A percentile compares a stretch with the other conserved stretches of the same genome.
Conservation (phyloP, 2,888 invertebrate genomes). For the Cosmia trapezina region DNA sequence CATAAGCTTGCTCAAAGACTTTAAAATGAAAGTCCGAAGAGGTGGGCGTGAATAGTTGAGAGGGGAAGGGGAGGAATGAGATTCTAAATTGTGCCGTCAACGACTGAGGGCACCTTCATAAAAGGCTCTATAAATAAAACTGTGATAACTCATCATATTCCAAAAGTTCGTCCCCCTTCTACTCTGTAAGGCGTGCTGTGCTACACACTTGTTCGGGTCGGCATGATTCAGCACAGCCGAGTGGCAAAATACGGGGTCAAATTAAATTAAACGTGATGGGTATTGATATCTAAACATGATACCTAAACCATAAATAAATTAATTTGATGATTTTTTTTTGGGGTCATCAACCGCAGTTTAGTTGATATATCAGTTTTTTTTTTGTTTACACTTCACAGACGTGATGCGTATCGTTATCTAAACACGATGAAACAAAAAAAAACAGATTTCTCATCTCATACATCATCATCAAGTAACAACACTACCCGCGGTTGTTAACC, state of each 20-base stretch:
- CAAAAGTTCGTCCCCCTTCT: constrained; percentile 48
- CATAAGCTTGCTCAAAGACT: constrained; percentile 68
- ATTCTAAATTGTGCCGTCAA: constrained; percentile 18
- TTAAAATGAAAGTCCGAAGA: constrained; percentile 53
- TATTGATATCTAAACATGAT: too few species aligned
- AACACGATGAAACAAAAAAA: too few species aligned
- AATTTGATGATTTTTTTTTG: too few species aligned
- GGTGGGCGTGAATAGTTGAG: constrained; percentile 58
- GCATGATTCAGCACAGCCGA: neutral
- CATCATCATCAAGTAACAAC: too few species aligned
- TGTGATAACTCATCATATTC: constrained; percentile 51
- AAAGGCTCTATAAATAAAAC: constrained; percentile 20
- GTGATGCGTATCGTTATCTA: too few species aligned
- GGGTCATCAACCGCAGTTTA: too few species aligned
- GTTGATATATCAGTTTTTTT: too few species aligned
- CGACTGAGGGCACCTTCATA: constrained; percentile 18
- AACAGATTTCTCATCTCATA: too few species aligned
- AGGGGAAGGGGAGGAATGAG: constrained; percentile 40
- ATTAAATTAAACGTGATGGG: too few species aligned
- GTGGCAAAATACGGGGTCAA: neutral
- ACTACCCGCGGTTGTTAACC: too few species aligned
- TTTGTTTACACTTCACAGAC: too few species aligned
- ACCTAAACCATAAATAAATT: too few species aligned
- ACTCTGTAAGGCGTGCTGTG: constrained; percentile 4
- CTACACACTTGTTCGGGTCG: neutral